Evolutionary conservation across 2,888 invertebrate species (phyloP).

Genomic region (Euphydryas editha): DNA sequence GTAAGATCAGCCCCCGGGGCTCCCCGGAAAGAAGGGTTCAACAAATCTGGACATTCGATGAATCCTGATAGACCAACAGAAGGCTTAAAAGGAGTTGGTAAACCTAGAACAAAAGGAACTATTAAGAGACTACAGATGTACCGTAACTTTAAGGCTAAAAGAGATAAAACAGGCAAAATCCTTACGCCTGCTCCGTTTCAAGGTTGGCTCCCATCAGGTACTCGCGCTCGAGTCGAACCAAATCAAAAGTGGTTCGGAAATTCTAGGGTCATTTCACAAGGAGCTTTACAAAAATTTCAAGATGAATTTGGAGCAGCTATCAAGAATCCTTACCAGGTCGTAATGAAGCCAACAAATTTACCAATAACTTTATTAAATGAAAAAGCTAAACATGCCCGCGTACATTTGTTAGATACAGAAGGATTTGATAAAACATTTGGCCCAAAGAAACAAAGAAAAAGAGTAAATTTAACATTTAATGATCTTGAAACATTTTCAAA

Average conservation of each 20-base stretch:
- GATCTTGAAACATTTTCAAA: constrained; percentile 92
- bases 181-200: constrained; percentile 98
- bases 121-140: constrained; percentile 99
- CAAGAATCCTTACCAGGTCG: constrained; percentile 98
- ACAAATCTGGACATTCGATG: constrained; percentile 95
- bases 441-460: constrained; percentile 95
- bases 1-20: constrained; percentile 88
- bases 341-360: constrained; percentile 97
- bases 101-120: constrained; percentile 94
- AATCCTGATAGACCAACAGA: constrained; percentile 94
- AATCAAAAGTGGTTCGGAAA: constrained; percentile 99
- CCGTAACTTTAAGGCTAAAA: constrained; percentile 97
- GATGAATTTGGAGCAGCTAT: constrained; percentile 97
- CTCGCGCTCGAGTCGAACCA: constrained; percentile 97
- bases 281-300: constrained; percentile 94
- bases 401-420: constrained; percentile 98
- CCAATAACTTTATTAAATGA: constrained; percentile 98
- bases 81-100: constrained; percentile 92
- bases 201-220: constrained; percentile 93
- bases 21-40: constrained; percentile 93
- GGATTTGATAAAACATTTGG: constrained; percentile 97
- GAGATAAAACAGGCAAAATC: constrained; percentile 95
- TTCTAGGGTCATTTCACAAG: constrained; percentile 97
- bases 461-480: constrained; percentile 90
- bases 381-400: constrained; percentile 93